Base-by-base conservation (phyloP, 2,113 vertebrate species). In the Spermophilus dauricus region DNA sequence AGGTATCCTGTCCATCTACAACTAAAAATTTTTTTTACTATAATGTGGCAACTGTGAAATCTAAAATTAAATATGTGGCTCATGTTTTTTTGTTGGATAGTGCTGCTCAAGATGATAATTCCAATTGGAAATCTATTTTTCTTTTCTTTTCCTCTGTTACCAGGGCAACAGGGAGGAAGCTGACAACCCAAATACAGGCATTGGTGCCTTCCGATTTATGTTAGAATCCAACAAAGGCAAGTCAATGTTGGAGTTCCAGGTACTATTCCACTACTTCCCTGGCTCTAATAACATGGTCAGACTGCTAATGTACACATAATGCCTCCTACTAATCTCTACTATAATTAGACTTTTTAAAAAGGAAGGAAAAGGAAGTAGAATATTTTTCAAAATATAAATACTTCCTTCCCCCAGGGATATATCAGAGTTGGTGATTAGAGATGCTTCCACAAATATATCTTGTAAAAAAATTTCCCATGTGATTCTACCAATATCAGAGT, bases 201-300 rank as follows among this genome's bases (percentile, higher is more conserved):
- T 99, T 0, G 99, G 99, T 0, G 99, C 99, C 0, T 99, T 99
- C 98, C 99, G 99, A 96, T 99, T 99, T 98, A 99, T 99, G 99
- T 98, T 99, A 67, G 99, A 99, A 96, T 99, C 99, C 94, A 99
- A 99, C 98, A 99, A 99, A 97, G 99, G 99, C 22, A 99, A 99
- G 94, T 99, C 99, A 17, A 99, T 99, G 99, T 98, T 99, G 98
- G 99, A 99, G 93, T 99, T 99, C 98, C 99, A 99, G 99, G 99
- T 99, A 97, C n/a, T 1, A 4, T 22, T 37, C 0, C 3, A 4
- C 2, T 73, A 1, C 20, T 37, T n/a, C 4, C 16, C 39, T 2
- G 0, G 5, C 45, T 75, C 32, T 76, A 48, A 80, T 75, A 53
- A 42, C 32, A 42, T 76, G 18, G 22, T 73, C 76, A 88, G 75